phyloP scores from a whole-genome alignment of 1,140 invertebrate species.

The Panulirus ornatus region DNA sequence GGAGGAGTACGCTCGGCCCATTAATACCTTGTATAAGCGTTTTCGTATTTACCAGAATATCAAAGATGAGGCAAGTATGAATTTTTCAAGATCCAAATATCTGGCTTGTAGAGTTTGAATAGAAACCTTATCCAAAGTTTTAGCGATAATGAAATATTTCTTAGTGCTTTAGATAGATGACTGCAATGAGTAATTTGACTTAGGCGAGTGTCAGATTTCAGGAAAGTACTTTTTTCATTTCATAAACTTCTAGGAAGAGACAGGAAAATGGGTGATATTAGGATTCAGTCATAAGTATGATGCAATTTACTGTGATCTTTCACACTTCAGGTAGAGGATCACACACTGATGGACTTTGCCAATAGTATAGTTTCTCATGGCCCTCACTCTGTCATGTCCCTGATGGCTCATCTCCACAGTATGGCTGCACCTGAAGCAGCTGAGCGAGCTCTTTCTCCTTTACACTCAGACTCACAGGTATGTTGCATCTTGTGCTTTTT shows the following conservation, averaged over 20 bases:
- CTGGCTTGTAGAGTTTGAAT: no score
- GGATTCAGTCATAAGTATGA: no score
- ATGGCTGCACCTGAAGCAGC: slow-evolving; percentile 79
- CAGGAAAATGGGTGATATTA: no score
- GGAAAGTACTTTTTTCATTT: no score
- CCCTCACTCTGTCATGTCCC: slow-evolving; percentile 81
- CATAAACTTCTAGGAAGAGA: no score
- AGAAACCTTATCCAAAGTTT: no score
- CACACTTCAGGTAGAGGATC: slow-evolving; percentile 81
- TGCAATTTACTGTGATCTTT: no score
- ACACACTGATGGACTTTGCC: slow-evolving; percentile 85
- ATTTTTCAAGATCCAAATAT: no score
- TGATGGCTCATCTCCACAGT: slow-evolving; percentile 84
- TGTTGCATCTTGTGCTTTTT: not conserved
- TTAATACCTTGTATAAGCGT: slow-evolving; percentile 75
- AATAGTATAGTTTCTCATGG: slow-evolving; percentile 83
- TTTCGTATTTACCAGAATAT: slow-evolving; percentile 71
- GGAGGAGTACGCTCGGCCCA: slow-evolving; percentile 73
- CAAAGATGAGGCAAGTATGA: slow-evolving; percentile 60
- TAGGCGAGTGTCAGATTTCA: no score
- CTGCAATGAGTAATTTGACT: no score
- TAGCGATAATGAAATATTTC: no score
- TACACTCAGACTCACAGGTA: slow-evolving; percentile 21
- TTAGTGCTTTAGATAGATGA: no score
- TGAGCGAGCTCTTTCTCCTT: not conserved